Conservation (phyloP, 2,113 vertebrate genomes). For the Ovis aries region ARS-UI_Ramb_v3.0 NC_056054.1:208709501-208710000, state of each 20-base stretch:
- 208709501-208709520: not conserved
- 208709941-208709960: not conserved
- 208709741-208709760: conserved; percentile 15
- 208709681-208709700: not conserved
- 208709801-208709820: not conserved
- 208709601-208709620: not conserved
- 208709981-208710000: not conserved
- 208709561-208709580: not conserved
- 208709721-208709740: not conserved
- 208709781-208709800: conserved; percentile 12
- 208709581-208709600: not conserved
- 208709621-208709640: not conserved
- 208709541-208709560: not conserved
- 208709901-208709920: not conserved
- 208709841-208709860: conserved; percentile 16
- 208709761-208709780: not conserved
- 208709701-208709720: not conserved
- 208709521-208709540: not conserved
- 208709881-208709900: not conserved
- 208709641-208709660: not conserved
- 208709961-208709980: not conserved
- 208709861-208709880: not conserved
- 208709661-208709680: not conserved
- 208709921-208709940: not conserved
- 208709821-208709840: not conserved